These are phyloP conservation scores for Donacobius atricapilla DNA, from an alignment of 2,113 vertebrate species.

Conservation along the genomic window DNA sequence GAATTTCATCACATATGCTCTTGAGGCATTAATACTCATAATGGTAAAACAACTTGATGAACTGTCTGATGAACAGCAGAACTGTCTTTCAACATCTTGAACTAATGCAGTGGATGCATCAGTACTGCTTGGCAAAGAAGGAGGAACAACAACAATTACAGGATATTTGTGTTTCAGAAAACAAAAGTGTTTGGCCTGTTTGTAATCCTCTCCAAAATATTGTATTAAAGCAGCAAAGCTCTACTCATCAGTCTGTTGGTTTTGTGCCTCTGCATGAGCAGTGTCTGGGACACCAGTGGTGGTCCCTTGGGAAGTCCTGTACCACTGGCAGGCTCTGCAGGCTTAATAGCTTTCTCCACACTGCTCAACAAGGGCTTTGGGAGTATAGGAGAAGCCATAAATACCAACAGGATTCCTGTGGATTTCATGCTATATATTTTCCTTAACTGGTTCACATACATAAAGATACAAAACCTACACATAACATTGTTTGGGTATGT, in stretches of 20 bases:
- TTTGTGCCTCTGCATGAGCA: background rate
- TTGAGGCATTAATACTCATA: background rate
- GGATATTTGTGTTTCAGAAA: background rate
- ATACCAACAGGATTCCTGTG: background rate
- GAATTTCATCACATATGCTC: background rate
- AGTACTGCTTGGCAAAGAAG: background rate
- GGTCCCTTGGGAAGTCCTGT: background rate
- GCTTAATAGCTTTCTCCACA: background rate
- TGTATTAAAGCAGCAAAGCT: background rate
- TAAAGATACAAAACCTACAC: background rate
- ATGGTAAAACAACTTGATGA: background rate
- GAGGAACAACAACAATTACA: background rate
- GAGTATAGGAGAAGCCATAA: background rate
- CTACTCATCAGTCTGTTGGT: background rate
- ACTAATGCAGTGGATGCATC: rapidly evolving
- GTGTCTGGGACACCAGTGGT: background rate
- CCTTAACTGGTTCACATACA: background rate
- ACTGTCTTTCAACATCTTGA: background rate
- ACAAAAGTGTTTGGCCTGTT: background rate
- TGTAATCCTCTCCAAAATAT: background rate
- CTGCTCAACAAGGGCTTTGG: background rate
- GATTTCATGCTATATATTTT: background rate
- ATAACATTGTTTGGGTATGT: background rate
- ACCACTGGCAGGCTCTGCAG: background rate
- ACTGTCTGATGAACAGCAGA: too few species aligned